phyloP scores from a whole-genome alignment of 2,113 vertebrate genomes.

The Caracal caracal region DNA sequence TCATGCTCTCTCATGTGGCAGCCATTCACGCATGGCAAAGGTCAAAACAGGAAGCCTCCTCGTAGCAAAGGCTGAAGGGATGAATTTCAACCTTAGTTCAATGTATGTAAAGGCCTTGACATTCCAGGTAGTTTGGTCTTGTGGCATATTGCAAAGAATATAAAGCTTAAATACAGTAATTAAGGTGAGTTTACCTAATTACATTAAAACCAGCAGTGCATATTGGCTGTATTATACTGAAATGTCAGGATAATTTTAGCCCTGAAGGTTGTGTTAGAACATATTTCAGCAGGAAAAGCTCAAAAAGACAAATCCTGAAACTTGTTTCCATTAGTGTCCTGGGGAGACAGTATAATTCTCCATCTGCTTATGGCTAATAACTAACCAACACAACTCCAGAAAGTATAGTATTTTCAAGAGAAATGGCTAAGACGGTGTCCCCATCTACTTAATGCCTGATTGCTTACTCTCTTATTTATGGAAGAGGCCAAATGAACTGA shows the following conservation, averaged over 20 bases:
- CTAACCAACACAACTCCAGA: constrained; percentile 80
- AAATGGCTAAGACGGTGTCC: constrained; percentile 53
- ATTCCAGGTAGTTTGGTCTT: constrained; percentile 9
- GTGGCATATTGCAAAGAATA: constrained; percentile 25
- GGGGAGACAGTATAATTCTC: constrained; percentile 83
- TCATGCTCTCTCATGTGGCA: background rate
- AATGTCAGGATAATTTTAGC: constrained; percentile 83
- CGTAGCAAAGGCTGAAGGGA: background rate
- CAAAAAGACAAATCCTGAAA: constrained; percentile 81
- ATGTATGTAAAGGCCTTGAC: background rate
- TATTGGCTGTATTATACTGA: constrained; percentile 78
- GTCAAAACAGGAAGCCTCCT: constrained; percentile 25
- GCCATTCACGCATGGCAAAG: background rate
- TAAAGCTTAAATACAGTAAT: constrained; percentile 70
- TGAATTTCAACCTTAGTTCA: constrained; percentile 16
- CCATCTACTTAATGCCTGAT: background rate
- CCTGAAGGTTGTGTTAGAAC: constrained; percentile 80
- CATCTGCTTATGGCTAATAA: constrained; percentile 86
- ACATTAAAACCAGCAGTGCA: constrained; percentile 69
- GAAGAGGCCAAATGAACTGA: constrained; percentile 65
- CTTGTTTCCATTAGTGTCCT: constrained; percentile 83
- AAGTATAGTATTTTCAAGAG: constrained; percentile 73
- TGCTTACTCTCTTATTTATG: constrained; percentile 67
- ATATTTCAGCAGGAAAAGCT: constrained; percentile 82
- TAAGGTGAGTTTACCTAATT: constrained; percentile 60